These are phyloP conservation scores for Petrocephalus sullivani DNA, from an alignment of 2,797 vertebrate genomes.

Conservation along the genomic window DNA sequence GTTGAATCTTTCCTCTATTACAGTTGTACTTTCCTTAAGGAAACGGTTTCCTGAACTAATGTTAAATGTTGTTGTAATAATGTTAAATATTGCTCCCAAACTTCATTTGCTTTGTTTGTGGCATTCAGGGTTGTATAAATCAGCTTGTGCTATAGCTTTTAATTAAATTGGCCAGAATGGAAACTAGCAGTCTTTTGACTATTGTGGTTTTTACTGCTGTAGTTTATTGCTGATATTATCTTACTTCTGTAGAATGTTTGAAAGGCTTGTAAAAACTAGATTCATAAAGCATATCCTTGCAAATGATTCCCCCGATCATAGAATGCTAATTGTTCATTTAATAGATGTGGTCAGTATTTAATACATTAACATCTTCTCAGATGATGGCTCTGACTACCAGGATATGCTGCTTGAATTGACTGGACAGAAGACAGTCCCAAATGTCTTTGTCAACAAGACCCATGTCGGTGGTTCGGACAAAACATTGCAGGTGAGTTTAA, in stretches of 20 bases:
- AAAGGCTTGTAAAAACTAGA: neutral
- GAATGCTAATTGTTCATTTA: neutral
- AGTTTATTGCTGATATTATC: neutral
- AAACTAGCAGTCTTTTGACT: neutral
- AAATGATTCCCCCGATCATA: neutral
- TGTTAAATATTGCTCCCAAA: neutral
- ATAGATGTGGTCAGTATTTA: neutral
- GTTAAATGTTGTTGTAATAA: neutral
- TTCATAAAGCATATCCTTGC: neutral
- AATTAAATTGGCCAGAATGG: neutral
- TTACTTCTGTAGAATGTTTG: neutral
- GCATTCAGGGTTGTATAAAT: neutral
- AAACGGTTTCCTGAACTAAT: neutral
- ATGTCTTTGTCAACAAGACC: slow-evolving; percentile 87
- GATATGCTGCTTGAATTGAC: slow-evolving; percentile 81
- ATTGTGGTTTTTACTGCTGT: neutral
- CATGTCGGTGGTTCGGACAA: slow-evolving; percentile 87
- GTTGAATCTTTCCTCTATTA: neutral
- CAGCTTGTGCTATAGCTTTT: neutral
- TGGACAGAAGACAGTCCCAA: slow-evolving; percentile 87
- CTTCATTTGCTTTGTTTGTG: neutral
- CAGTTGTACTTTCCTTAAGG: neutral
- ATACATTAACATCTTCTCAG: slow-evolving; percentile 38
- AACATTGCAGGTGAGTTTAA: slow-evolving; percentile 72
- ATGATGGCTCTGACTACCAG: slow-evolving; percentile 76